Conservation (phyloP, 2,888 invertebrate genomes). For the Tenthredo livida region DNA sequence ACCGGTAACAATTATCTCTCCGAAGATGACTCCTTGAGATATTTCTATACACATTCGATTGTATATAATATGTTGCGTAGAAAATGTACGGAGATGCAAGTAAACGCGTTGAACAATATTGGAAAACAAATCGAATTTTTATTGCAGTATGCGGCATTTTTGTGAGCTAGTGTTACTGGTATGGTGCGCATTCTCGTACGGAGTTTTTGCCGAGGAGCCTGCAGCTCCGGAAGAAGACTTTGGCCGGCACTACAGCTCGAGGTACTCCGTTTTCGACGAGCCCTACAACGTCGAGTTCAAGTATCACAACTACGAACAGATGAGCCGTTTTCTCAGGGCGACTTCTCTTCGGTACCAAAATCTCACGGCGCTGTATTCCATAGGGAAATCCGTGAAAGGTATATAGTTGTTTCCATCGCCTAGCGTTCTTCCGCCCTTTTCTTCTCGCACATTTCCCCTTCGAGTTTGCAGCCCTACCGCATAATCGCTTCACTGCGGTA, state of each 20-base stretch:
- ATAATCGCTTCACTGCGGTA: not conserved
- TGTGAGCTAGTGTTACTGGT: not conserved
- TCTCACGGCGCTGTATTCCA: slow-evolving; percentile 94
- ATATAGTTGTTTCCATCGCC: slow-evolving; percentile 59
- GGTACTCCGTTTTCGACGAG: slow-evolving; percentile 72
- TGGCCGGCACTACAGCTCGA: slow-evolving; percentile 69
- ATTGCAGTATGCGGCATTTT: slow-evolving; percentile 38
- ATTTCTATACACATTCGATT: not conserved
- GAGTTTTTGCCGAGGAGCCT: slow-evolving; percentile 57
- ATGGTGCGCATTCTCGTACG: slow-evolving; percentile 2
- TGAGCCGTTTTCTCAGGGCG: slow-evolving; percentile 90
- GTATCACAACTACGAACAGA: slow-evolving; percentile 92
- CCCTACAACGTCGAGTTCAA: slow-evolving; percentile 84
- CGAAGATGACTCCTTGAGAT: not conserved
- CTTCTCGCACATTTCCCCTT: not conserved
- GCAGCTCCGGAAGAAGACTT: slow-evolving; percentile 65
- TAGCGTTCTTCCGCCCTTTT: not conserved
- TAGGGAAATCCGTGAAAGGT: slow-evolving; percentile 96
- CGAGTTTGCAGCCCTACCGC: not conserved
- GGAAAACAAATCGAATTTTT: not conserved
- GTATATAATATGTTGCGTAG: not conserved
- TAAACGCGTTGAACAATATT: not conserved
- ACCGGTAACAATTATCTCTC: not conserved
- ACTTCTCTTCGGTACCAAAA: slow-evolving; percentile 91
- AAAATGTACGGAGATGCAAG: not conserved